Conservation (phyloP, 1,140 invertebrate species). For the Drosophila bipectinata region DNA sequence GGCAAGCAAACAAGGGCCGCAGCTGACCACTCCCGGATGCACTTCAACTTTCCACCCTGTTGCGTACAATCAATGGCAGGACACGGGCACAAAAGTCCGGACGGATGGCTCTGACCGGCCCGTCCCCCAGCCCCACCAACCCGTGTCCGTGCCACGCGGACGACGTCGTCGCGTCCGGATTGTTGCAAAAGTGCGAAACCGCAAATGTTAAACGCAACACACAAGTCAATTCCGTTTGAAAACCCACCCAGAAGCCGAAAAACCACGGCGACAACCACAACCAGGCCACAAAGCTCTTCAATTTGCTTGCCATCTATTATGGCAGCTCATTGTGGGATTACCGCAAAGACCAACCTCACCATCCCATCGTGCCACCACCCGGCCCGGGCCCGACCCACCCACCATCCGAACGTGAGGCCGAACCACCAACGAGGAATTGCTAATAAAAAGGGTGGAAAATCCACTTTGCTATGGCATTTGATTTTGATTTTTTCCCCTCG, state of each 20-base stretch:
- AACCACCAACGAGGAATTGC: slow-evolving; percentile 67
- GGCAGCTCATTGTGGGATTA: slow-evolving; percentile 83
- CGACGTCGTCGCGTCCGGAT: slow-evolving; percentile 43
- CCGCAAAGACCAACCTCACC: slow-evolving; percentile 40
- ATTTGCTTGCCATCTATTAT: slow-evolving; percentile 83
- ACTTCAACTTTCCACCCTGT: slow-evolving; percentile 83
- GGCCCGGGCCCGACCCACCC: not conserved
- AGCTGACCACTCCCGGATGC: slow-evolving; percentile 77
- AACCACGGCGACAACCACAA: slow-evolving; percentile 61
- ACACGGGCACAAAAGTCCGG: slow-evolving; percentile 14
- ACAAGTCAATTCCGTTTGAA: slow-evolving; percentile 70
- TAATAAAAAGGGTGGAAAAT: slow-evolving; percentile 83
- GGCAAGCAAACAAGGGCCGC: slow-evolving; percentile 60
- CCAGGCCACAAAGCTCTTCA: slow-evolving; percentile 82
- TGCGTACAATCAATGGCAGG: slow-evolving; percentile 68
- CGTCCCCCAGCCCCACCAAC: slow-evolving; percentile 3
- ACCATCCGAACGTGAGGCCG: slow-evolving; percentile 9
- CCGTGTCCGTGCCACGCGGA: not conserved
- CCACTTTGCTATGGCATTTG: slow-evolving; percentile 83
- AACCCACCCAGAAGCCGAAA: slow-evolving; percentile 16
- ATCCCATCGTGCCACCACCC: slow-evolving; percentile 6
- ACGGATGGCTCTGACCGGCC: not conserved
- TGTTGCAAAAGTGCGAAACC: slow-evolving; percentile 83
- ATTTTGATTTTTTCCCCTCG: slow-evolving; percentile 77
- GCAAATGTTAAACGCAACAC: slow-evolving; percentile 82